Evolutionary conservation across 1,140 invertebrate species (phyloP).

Genomic region (Periplaneta americana): DNA sequence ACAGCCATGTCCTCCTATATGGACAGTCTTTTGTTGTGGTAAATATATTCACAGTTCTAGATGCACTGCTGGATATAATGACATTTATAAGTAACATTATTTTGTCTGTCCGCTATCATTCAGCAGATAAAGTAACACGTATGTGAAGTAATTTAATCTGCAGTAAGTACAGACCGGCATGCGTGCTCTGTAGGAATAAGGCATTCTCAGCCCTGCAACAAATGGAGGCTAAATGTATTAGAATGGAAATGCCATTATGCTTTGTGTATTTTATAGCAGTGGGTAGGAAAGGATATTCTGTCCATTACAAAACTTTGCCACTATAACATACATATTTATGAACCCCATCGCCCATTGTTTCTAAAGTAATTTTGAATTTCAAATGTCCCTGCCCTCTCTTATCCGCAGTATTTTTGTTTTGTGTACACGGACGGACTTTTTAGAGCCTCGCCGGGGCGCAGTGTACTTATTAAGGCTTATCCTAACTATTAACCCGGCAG

Average conservation of each 20-base stretch:
- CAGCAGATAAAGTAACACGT: too few relatives aligned
- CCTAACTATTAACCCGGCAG: background rate
- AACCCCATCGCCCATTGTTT: background rate
- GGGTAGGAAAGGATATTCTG: background rate
- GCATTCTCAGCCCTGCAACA: background rate
- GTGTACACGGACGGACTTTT: background rate
- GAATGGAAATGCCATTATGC: background rate
- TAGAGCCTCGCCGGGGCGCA: background rate
- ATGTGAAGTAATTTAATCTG: too few relatives aligned
- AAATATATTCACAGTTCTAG: too few relatives aligned
- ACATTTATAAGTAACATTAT: too few relatives aligned
- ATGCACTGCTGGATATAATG: too few relatives aligned
- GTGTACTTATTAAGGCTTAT: background rate
- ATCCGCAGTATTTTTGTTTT: background rate
- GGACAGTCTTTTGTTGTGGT: too few relatives aligned
- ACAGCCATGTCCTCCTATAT: too few relatives aligned
- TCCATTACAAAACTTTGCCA: background rate
- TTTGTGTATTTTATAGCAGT: background rate
- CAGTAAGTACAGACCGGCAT: too few relatives aligned
- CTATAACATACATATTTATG: background rate
- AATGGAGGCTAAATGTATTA: background rate
- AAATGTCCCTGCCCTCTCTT: background rate
- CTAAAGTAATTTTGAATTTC: background rate
- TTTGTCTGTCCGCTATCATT: too few relatives aligned
- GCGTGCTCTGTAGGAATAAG: too few relatives aligned